Conservation (phyloP, 1,140 invertebrate species). For the Oncopodura yosiiana region DNA sequence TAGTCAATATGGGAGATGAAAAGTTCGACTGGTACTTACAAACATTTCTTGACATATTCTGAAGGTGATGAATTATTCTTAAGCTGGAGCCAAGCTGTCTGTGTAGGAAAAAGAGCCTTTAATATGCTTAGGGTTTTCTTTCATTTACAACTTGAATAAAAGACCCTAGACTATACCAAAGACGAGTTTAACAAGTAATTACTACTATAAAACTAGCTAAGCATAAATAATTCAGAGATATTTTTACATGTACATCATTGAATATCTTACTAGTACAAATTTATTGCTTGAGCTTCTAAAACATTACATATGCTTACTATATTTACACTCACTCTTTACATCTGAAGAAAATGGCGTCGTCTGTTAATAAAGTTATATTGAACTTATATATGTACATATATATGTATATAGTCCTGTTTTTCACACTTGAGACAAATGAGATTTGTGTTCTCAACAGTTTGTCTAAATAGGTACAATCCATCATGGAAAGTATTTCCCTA, state of each 20-base stretch:
- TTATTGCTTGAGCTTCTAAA: background rate
- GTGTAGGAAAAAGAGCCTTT: background rate
- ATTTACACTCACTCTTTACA: too few relatives aligned
- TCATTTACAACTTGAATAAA: background rate
- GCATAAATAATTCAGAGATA: background rate
- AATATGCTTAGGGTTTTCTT: background rate
- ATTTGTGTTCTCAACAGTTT: constrained; percentile 31
- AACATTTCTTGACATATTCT: background rate
- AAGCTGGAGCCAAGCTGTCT: constrained; percentile 28
- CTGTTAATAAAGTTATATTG: too few relatives aligned
- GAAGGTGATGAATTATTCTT: constrained; percentile 21
- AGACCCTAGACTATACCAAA: background rate
- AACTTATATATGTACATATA: background rate
- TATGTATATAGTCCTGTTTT: background rate
- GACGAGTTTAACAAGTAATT: too few relatives aligned
- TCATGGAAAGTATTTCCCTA: constrained; percentile 31
- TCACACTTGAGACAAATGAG: constrained; percentile 32
- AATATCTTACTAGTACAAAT: too few relatives aligned
- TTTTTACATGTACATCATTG: too few relatives aligned
- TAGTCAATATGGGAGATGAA: background rate
- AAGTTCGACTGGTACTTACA: too few relatives aligned
- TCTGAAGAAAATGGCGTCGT: too few relatives aligned
- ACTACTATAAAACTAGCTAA: background rate
- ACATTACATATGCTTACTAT: background rate
- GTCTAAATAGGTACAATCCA: constrained; percentile 34